Conservation (phyloP, 2,888 invertebrate species). For the Pediacus dermestoides region DNA sequence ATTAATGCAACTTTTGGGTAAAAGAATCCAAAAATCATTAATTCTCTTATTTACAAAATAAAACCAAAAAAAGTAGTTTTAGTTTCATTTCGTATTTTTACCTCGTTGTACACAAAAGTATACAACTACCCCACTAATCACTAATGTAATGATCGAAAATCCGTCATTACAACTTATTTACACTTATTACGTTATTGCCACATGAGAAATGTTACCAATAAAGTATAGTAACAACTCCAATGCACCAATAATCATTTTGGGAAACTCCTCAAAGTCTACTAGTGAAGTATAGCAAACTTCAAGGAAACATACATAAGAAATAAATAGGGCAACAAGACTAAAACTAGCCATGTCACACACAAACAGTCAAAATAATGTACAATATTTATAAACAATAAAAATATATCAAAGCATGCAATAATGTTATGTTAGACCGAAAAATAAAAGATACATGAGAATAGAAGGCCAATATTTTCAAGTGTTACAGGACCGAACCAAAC, state of each 20-base stretch:
- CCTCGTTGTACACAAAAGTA: conserved; percentile 29
- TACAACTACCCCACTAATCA: conserved; percentile 29
- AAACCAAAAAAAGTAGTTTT: conserved; percentile 4
- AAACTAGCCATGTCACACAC: conserved; percentile 28
- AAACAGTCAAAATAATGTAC: conserved; percentile 27
- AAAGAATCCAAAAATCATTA: conserved; percentile 4
- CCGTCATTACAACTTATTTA: no score
- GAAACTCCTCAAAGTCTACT: conserved; percentile 8
- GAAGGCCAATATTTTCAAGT: conserved; percentile 50
- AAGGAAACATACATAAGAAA: conserved; percentile 7
- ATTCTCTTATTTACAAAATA: conserved; percentile 3
- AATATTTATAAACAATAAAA: conserved; percentile 16
- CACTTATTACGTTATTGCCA: no score
- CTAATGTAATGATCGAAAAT: conserved; percentile 14
- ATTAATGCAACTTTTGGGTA: neutral
- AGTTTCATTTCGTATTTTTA: conserved; percentile 9
- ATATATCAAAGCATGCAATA: conserved; percentile 46
- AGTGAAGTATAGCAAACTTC: conserved; percentile 12
- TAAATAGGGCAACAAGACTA: conserved; percentile 25
- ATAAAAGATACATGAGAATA: conserved; percentile 49
- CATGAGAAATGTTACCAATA: conserved; percentile 10
- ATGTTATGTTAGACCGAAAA: conserved; percentile 47
- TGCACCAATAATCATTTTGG: conserved; percentile 7
- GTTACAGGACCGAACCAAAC: conserved; percentile 28
- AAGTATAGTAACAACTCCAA: conserved; percentile 7